Percentiles rank a stretch among this genome's conserved stretches.
phyloP scores from a whole-genome alignment of 1,140 invertebrate genomes.

The Diabrotica virgifera region DNA sequence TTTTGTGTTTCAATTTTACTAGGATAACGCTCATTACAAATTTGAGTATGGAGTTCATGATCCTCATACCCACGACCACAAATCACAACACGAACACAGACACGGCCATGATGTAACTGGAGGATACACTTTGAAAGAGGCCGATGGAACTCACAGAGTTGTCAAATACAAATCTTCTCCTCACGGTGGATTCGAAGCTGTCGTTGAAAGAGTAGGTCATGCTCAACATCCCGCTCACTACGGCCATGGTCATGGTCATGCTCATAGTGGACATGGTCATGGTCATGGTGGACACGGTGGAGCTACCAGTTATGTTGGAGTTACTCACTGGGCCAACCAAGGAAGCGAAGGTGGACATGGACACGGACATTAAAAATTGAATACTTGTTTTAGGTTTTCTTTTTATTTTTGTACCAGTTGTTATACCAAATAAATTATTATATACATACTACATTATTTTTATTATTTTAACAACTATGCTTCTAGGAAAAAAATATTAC shows the following conservation, averaged over 20 bases:
- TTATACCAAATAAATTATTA: too few relatives aligned
- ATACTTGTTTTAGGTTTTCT: too few relatives aligned
- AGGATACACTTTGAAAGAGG: conserved; percentile 47
- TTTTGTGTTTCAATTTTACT: not conserved
- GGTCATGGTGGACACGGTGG: conserved; percentile 16
- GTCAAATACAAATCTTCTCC: conserved; percentile 50
- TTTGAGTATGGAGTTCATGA: conserved; percentile 52
- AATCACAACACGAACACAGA: conserved; percentile 51
- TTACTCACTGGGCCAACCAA: conserved; percentile 24
- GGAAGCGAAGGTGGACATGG: conserved; percentile 6
- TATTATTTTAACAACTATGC: too few relatives aligned
- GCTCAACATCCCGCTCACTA: conserved; percentile 32
- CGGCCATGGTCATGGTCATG: conserved; percentile 14
- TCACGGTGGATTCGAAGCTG: conserved; percentile 43
- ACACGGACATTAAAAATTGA: not conserved
- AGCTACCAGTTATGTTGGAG: conserved; percentile 25
- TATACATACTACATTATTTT: too few relatives aligned
- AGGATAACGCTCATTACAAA: conserved; percentile 42
- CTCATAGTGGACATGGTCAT: conserved; percentile 17
- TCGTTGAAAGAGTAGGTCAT: conserved; percentile 35
- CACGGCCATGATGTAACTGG: conserved; percentile 51
- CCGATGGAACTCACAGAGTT: conserved; percentile 50
- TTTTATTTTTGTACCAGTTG: too few relatives aligned
- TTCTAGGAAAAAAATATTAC: too few relatives aligned
- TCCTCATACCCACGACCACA: conserved; percentile 50